Evolutionary conservation across 2,113 vertebrate genomes (phyloP).

Genomic region (Sigmodon hispidus): DNA sequence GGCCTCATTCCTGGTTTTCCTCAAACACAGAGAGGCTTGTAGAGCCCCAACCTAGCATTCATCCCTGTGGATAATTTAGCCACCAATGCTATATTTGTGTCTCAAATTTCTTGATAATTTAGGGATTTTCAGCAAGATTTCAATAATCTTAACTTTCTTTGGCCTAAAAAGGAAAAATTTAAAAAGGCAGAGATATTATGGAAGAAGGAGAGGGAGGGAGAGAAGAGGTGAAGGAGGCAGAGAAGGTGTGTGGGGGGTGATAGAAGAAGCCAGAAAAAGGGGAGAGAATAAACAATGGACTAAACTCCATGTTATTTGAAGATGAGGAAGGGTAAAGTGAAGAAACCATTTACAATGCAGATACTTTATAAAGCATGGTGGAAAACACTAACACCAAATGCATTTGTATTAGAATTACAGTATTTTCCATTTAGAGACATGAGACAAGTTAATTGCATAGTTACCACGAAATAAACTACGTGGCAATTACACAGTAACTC

Average conservation of each 20-base stretch:
- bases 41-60: neutral
- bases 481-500: conserved; percentile 79
- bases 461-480: conserved; percentile 76
- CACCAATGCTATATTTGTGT: neutral
- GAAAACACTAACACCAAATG: conserved; percentile 40
- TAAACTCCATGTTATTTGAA: conserved; percentile 40
- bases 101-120: neutral
- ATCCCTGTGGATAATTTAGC: neutral
- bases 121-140: conserved; percentile 3
- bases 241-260: too few relatives aligned
- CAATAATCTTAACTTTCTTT: conserved; percentile 58
- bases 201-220: neutral
- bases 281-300: neutral
- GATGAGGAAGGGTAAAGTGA: conserved; percentile 44
- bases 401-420: conserved; percentile 75
- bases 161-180: neutral
- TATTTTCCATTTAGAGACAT: conserved; percentile 76
- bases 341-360: conserved; percentile 56
- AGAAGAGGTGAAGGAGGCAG: neutral
- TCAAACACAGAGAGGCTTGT: neutral
- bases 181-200: too few relatives aligned
- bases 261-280: neutral
- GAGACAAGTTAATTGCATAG: conserved; percentile 85
- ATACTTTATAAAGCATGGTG: conserved; percentile 61
- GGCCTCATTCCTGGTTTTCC: neutral